These are phyloP conservation scores for Poliocrania exsul DNA, from an alignment of 2,797 vertebrate species.

Conservation along the genomic window DNA sequence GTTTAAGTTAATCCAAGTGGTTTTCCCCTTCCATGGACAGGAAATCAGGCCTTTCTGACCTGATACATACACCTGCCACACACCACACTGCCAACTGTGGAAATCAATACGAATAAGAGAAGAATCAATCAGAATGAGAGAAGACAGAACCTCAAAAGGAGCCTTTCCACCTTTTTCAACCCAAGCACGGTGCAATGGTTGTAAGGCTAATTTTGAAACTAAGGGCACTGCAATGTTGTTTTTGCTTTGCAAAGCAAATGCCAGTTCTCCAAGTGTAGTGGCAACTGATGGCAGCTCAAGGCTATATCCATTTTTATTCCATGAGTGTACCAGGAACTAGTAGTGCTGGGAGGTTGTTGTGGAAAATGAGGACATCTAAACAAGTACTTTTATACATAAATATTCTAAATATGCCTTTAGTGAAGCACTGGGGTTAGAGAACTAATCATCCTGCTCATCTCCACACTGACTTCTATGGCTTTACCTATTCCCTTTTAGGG, in stretches of 20 bases:
- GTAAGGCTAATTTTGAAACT: background rate
- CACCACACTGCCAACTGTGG: background rate
- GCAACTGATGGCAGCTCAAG: conserved; percentile 44
- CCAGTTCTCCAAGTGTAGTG: background rate
- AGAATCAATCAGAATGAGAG: background rate
- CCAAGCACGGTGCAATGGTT: background rate
- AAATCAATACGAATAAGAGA: background rate
- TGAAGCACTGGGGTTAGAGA: background rate
- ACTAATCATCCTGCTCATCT: background rate
- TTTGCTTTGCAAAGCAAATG: conserved; percentile 44
- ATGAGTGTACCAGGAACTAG: background rate
- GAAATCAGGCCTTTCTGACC: background rate
- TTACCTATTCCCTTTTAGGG: background rate
- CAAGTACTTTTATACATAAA: conserved; percentile 15
- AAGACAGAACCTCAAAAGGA: background rate
- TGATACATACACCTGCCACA: background rate
- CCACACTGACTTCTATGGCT: background rate
- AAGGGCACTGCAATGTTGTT: conserved; percentile 2
- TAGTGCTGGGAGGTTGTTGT: background rate
- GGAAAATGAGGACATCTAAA: background rate
- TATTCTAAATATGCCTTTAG: background rate
- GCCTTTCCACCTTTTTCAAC: background rate
- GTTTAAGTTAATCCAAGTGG: background rate
- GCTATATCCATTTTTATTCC: conserved; percentile 43
- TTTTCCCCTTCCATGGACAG: background rate